Evolutionary conservation across 2,888 invertebrate genomes (phyloP).

Genomic region (Auanema freiburgensis): DNA sequence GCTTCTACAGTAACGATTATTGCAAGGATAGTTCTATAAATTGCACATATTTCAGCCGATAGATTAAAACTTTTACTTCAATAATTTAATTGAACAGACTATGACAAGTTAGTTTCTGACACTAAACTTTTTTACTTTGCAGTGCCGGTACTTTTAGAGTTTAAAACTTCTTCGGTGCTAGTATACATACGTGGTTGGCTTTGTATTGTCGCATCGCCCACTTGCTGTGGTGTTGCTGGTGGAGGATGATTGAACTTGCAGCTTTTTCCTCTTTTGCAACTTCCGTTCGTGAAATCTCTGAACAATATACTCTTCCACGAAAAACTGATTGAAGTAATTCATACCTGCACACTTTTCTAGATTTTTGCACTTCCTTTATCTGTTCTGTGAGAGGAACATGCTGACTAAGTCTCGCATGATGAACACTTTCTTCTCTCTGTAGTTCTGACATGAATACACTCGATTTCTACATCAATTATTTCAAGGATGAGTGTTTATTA

Average conservation of each 20-base stretch:
- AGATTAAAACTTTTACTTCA: too few relatives aligned
- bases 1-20: too few relatives aligned
- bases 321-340: not conserved
- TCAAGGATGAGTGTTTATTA: not conserved
- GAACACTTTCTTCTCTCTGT: not conserved
- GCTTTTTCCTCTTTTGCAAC: not conserved
- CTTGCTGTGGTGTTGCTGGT: conserved; percentile 30
- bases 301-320: not conserved
- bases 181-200: conserved; percentile 11
- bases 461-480: not conserved
- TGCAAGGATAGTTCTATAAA: too few relatives aligned
- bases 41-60: too few relatives aligned
- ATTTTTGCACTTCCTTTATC: not conserved
- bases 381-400: conserved; percentile 6
- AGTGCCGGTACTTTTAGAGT: conserved; percentile 26
- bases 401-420: conserved; percentile 3
- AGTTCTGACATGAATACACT: conserved; percentile 5
- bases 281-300: not conserved
- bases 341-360: conserved; percentile 5
- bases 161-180: not conserved
- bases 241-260: conserved; percentile 5
- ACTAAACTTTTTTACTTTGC: conserved; percentile 29
- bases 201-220: conserved; percentile 24
- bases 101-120: conserved; percentile 17
- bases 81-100: too few relatives aligned